Evolutionary conservation across 2,888 invertebrate species (phyloP).

Genomic region (Caradrina kadenii): DNA sequence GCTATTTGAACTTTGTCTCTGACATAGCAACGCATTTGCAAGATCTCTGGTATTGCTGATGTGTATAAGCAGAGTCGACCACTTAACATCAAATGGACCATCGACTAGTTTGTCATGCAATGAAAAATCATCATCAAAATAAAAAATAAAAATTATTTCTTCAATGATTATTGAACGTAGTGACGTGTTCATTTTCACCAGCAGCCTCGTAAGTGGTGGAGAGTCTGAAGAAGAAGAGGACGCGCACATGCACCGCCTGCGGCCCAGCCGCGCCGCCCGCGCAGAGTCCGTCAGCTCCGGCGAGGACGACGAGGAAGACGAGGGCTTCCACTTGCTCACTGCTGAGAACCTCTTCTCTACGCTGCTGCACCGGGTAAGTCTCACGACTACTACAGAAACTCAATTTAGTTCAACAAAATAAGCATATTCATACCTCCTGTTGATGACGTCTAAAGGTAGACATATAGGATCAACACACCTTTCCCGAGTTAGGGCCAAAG

Average conservation of each 20-base stretch:
- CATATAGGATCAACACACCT: not conserved
- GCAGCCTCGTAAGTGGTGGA: constrained; percentile 92
- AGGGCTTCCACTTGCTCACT: constrained; percentile 97
- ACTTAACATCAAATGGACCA: too few relatives aligned
- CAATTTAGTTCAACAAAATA: too few relatives aligned
- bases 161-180: not conserved
- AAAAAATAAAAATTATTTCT: too few relatives aligned
- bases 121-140: too few relatives aligned
- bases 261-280: constrained; percentile 92
- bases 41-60: too few relatives aligned
- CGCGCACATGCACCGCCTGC: constrained; percentile 92
- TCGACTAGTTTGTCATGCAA: too few relatives aligned
- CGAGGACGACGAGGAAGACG: constrained; percentile 96
- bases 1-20: too few relatives aligned
- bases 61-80: too few relatives aligned
- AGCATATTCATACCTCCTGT: too few relatives aligned
- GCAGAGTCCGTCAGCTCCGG: constrained; percentile 97
- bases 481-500: not conserved
- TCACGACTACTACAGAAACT: not conserved
- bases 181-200: constrained; percentile 57
- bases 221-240: constrained; percentile 94
- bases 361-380: constrained; percentile 94
- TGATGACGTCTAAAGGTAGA: too few relatives aligned
- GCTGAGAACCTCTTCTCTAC: constrained; percentile 98
- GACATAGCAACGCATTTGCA: too few relatives aligned